phyloP scores from a whole-genome alignment of 2,113 vertebrate species.

The Oncorhynchus nerka region DNA sequence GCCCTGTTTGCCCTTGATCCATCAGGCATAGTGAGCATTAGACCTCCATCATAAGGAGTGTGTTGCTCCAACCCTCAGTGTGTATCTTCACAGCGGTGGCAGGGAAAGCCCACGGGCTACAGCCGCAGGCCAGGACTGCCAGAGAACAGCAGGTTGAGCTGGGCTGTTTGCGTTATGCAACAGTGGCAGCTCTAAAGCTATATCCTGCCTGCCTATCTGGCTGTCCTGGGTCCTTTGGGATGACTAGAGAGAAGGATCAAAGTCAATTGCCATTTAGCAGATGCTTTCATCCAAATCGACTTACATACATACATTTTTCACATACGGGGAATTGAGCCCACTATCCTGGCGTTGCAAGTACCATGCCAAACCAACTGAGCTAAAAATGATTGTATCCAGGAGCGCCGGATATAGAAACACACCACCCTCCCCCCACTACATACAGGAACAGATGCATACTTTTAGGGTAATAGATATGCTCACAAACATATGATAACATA shows the following conservation, averaged over 20 bases:
- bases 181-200: constrained; percentile 39
- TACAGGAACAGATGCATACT: too few relatives aligned
- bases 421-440: not conserved
- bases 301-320: too few relatives aligned
- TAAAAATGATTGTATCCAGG: not conserved
- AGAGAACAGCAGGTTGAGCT: constrained; percentile 38
- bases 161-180: constrained; percentile 39
- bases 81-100: too few relatives aligned
- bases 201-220: not conserved
- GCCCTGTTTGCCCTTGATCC: too few relatives aligned
- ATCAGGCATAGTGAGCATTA: too few relatives aligned
- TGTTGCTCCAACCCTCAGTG: not conserved
- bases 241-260: not conserved
- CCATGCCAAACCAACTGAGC: too few relatives aligned
- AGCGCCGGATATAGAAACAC: not conserved
- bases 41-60: too few relatives aligned
- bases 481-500: not conserved
- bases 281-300: too few relatives aligned
- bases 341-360: too few relatives aligned
- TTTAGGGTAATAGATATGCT: not conserved
- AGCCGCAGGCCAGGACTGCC: constrained; percentile 24
- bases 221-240: not conserved
- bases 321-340: too few relatives aligned
- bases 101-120: constrained; percentile 8
- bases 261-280: too few relatives aligned